Base-by-base conservation (phyloP, 2,113 vertebrate genomes). In the Pomatorhinus ruficollis region DNA sequence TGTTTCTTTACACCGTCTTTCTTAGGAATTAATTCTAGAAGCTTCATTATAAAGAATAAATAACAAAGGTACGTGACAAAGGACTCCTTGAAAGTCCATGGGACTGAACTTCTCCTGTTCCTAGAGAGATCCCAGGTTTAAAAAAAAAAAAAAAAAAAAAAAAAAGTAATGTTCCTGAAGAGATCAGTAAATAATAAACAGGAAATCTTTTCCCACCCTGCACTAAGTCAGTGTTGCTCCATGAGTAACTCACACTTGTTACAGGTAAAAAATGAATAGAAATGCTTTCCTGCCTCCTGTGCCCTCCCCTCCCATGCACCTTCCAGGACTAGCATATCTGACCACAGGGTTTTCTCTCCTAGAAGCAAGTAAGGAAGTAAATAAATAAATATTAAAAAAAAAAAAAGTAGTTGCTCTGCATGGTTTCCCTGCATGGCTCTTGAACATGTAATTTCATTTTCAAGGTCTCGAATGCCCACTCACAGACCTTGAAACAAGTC, bases 41-140 rank as follows among this genome's bases (percentile, higher is more conserved):
- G 79, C 66, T 90, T 94, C 89, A 72, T 96, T 65, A 72, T 52
- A 75, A 90, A 90, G 83, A 93, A 86, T 83, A 90, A 96, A 83
- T 64, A 80, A 76, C 70, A 83, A 78, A 92, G 61, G 61, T 77
- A 56, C 24, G 30, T 69, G 61, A 50, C 56, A 93, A 76, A 95
- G 61, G 49, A 90, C 79, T 90, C 44, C 49, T 90, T 79, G 40
- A 47, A 79, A 59, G 37, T 90, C 93, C 53, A 50, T 19, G 22
- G 56, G 79, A 53, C 65, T 19, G 68, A 88, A 59, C 12, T 70
- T 78, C 53, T 82, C 39, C 44, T 54, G 47, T 22, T 82, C 42
- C 65, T 59, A 13, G 74, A 61, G n/a, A 63, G 64, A 81, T 28
- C 33, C 40, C 6, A n/a, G 5, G 72, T 68, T 8, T 19, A 44